These are phyloP conservation scores for Syngnathus typhle DNA, from an alignment of 2,113 vertebrate genomes.

Conservation along the genomic window DNA sequence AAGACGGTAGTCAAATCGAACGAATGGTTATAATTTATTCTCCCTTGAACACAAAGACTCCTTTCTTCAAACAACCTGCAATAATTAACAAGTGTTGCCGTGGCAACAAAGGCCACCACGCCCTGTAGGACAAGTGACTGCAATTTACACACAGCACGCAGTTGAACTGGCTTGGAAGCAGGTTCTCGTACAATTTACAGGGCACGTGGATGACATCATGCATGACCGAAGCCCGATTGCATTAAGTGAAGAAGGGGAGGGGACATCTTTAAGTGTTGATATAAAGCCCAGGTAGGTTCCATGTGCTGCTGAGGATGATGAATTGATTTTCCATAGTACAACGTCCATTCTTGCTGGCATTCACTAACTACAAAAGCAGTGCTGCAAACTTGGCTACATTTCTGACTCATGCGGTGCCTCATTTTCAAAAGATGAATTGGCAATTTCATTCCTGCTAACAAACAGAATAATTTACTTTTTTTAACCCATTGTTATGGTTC, in stretches of 20 bases:
- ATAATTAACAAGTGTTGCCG: slow-evolving; percentile 14
- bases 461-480: too few relatives aligned
- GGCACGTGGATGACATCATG: neutral
- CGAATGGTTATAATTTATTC: neutral
- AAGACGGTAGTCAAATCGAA: too few relatives aligned
- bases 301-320: neutral
- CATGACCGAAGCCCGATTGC: neutral
- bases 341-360: neutral
- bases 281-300: too few relatives aligned
- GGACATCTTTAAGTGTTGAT: too few relatives aligned
- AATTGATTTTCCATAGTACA: neutral
- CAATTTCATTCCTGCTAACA: too few relatives aligned
- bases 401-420: too few relatives aligned
- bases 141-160: neutral
- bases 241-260: too few relatives aligned
- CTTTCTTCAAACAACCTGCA: neutral
- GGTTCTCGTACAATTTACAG: neutral
- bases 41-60: neutral
- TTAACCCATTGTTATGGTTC: too few relatives aligned
- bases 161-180: neutral
- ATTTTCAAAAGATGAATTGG: too few relatives aligned
- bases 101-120: neutral
- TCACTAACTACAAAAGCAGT: neutral
- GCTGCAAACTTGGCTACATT: too few relatives aligned
- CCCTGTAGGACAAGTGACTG: neutral